Evolutionary conservation across 2,113 vertebrate genomes (phyloP), one percentile per base, ranked within the genome.

Genomic region (Marcusenius ussheri): DNA sequence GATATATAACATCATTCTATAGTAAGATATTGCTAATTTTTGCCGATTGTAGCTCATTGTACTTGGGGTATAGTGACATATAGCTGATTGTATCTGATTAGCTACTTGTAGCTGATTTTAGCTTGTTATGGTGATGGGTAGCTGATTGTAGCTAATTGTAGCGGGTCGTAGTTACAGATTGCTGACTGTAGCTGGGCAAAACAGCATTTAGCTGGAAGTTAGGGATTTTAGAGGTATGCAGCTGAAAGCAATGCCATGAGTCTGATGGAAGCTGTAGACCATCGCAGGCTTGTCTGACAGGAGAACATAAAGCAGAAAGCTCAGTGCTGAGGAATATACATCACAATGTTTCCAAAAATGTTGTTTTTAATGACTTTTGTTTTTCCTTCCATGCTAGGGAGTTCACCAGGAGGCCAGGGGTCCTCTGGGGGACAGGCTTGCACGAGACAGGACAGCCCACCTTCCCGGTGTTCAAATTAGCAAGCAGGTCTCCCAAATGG

Each of bases 391-490:
- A n/a, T n/a, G 27, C 17, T 53, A n/a, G 21, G 49, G 53, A 88
- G 87, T 58, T 88, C 56, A 88, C 51, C 87, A 58, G 17, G 87
- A 19, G 87, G 39, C 39, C 87, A 88, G 87, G 35, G 35, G 49
- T 56, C 5, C 85, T 56, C 10, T 10, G 85, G 47, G 85, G 50
- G 50, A 87, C 85, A 87, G 13, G 6, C 13, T 19, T 53, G 47
- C 87, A 42, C 8, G 5, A 27, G 51, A 88, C 51, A 39, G 53
- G 27, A 15, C 15, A 35, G 1, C 85, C 50, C 50, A 39, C 49
- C 85, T 53, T 31, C 50, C 50, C 2, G 21, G 87, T 62, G 51
- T 62, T 58, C 53, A 62, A 56, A 87, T 87, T 87, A 87, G 50
- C 5, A 1, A 31, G 50, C 50, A 87, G 50, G 56, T 87, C 49